Conservation (phyloP, 2,797 vertebrate species). For the Euthynnus affinis region DNA sequence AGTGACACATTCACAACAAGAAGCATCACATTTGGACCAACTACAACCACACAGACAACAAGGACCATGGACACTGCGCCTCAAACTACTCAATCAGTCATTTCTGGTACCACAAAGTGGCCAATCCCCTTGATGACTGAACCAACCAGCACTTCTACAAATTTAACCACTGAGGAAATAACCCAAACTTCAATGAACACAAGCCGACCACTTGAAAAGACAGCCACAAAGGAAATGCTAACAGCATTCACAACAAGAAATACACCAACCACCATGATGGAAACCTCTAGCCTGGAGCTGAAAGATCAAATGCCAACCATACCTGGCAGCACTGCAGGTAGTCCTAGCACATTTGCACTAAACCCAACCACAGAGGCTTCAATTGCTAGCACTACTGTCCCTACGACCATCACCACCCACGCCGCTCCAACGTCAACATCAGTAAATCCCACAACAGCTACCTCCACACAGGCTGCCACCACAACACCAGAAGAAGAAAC, state of each 20-base stretch:
- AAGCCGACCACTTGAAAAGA: slow-evolving; percentile 28
- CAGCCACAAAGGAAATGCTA: slow-evolving; percentile 17
- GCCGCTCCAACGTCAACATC: slow-evolving; percentile 24
- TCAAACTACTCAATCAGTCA: slow-evolving; percentile 42
- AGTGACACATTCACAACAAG: slow-evolving; percentile 19
- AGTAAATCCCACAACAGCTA: slow-evolving; percentile 8
- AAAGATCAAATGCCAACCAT: slow-evolving; percentile 37
- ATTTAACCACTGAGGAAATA: slow-evolving; percentile 33
- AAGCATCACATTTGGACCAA: slow-evolving; percentile 30
- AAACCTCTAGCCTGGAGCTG: slow-evolving; percentile 28
- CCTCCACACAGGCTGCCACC: slow-evolving; percentile 40
- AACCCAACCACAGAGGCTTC: slow-evolving; percentile 20
- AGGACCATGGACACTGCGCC: slow-evolving; percentile 24
- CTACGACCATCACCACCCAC: slow-evolving; percentile 24
- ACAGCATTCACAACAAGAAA: slow-evolving; percentile 25
- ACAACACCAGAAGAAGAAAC: slow-evolving; percentile 36
- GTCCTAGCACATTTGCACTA: slow-evolving; percentile 8
- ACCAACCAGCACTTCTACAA: slow-evolving; percentile 19
- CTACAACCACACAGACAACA: slow-evolving; percentile 3
- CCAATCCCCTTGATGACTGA: slow-evolving; percentile 20
- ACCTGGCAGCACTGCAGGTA: slow-evolving; percentile 20
- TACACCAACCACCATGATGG: slow-evolving; percentile 17
- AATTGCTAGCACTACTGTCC: slow-evolving; percentile 25
- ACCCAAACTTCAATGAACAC: slow-evolving; percentile 32
- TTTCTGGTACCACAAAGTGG: slow-evolving; percentile 7